Evolutionary conservation across 2,797 vertebrate species (phyloP).

Genomic region (Catostomus latipinnis): DNA sequence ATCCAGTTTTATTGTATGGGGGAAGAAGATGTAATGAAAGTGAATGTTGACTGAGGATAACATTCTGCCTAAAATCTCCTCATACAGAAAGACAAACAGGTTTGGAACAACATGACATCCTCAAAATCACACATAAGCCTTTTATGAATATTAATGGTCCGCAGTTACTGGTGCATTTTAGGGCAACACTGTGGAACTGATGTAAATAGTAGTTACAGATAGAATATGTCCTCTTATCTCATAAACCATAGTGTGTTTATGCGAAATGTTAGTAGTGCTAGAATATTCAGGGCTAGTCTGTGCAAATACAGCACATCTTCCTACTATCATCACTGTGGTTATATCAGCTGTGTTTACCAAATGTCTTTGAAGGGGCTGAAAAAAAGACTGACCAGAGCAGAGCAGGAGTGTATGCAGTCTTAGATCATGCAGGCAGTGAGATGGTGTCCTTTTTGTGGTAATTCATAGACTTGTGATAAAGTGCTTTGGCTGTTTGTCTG

Average conservation of each 20-base stretch:
- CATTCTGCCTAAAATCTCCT: no score
- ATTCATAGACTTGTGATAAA: constrained; percentile 66
- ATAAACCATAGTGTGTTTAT: constrained; percentile 9
- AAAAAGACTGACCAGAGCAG: background rate
- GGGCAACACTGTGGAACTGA: no score
- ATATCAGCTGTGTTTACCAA: constrained; percentile 23
- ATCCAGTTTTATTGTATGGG: no score
- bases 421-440: constrained; percentile 36
- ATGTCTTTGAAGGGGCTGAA: constrained; percentile 25
- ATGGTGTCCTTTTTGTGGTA: constrained; percentile 49
- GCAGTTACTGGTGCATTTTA: background rate
- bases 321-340: background rate
- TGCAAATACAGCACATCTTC: constrained; percentile 10
- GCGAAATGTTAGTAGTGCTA: constrained; percentile 67
- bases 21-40: no score
- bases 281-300: background rate
- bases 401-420: constrained; percentile 15
- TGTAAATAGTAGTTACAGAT: no score
- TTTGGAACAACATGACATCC: no score
- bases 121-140: background rate
- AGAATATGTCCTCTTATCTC: no score
- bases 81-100: background rate
- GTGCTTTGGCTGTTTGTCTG: constrained; percentile 60
- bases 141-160: background rate
- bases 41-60: no score